phyloP scores from a whole-genome alignment of 2,113 vertebrate genomes.

The Petrocephalus zakoni region DNA sequence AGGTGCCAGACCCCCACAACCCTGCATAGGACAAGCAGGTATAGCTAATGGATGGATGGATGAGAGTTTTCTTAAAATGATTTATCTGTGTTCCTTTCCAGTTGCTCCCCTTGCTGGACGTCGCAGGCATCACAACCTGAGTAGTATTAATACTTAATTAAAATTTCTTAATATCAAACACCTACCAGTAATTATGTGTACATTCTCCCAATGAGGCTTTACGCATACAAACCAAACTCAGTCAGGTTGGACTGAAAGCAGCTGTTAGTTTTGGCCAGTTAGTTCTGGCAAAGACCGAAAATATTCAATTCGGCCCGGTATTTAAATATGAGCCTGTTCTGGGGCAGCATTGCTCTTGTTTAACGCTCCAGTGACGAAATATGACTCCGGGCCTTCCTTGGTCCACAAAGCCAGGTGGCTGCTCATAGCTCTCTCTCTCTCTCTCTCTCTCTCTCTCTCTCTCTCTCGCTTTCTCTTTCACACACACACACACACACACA shows the following conservation, averaged over 20 bases:
- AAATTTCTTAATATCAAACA: background rate
- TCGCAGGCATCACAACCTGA: background rate
- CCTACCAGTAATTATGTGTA: background rate
- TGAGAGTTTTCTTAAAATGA: background rate
- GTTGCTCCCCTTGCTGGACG: background rate
- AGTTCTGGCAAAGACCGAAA: background rate
- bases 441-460: background rate
- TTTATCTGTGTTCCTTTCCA: background rate
- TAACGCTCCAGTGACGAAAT: background rate
- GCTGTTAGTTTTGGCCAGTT: background rate
- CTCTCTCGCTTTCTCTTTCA: no score
- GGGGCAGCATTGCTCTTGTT: background rate
- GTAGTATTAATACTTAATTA: background rate
- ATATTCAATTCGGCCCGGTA: background rate
- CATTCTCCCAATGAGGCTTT: background rate
- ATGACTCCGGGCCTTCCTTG: background rate
- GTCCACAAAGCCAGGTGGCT: background rate
- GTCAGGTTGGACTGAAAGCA: background rate
- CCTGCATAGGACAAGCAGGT: background rate
- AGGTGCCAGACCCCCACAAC: background rate
- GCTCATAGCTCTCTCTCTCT: background rate
- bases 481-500: background rate
- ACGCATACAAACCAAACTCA: background rate
- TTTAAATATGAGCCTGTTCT: background rate
- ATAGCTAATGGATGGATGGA: background rate